Evolutionary conservation across 2,797 vertebrate genomes (phyloP).

Genomic region (Pipistrellus kuhlii): DNA sequence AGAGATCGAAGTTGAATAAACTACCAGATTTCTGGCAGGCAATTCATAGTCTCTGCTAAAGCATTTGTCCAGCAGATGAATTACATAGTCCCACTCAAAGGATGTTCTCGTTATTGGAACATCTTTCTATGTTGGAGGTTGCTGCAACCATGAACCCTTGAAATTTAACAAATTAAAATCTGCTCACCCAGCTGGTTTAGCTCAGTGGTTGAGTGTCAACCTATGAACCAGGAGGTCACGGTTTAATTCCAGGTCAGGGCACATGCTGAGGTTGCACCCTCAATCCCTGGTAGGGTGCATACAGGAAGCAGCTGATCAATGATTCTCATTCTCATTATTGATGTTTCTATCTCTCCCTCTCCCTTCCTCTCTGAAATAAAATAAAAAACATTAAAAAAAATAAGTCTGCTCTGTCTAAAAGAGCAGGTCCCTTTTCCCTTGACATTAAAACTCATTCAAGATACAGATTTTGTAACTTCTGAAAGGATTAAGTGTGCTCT

Average conservation of each 20-base stretch:
- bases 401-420: neutral
- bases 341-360: no score
- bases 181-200: neutral
- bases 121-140: slow-evolving; percentile 22
- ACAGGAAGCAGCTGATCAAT: no score
- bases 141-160: slow-evolving; percentile 3
- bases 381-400: no score
- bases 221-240: no score
- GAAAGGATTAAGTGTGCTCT: neutral
- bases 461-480: neutral
- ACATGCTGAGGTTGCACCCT: no score
- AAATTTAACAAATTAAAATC: slow-evolving; percentile 27
- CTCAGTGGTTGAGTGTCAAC: no score
- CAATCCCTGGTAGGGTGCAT: no score
- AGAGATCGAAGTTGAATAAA: slow-evolving; percentile 10
- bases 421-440: neutral
- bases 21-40: slow-evolving; percentile 54
- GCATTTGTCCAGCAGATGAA: slow-evolving; percentile 63
- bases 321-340: no score
- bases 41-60: slow-evolving; percentile 6
- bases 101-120: neutral
- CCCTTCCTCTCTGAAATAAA: no score
- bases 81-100: neutral
- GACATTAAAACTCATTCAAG: slow-evolving; percentile 17
- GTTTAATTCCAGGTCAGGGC: no score